Conservation (phyloP, 2,797 vertebrate genomes). For the Rhincodon typus region DNA sequence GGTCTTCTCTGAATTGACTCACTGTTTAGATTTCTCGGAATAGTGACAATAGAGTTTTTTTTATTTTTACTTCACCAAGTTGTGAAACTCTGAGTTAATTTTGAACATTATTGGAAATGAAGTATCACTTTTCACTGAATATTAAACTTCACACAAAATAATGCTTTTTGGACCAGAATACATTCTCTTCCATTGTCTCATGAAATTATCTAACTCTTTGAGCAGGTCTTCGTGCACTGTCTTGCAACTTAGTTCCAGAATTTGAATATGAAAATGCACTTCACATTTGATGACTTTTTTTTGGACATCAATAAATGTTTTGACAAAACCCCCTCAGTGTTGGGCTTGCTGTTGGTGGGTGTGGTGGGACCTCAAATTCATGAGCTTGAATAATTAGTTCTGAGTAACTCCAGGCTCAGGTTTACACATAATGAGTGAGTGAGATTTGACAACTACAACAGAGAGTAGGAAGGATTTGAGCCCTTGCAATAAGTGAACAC, state of each 20-base stretch:
- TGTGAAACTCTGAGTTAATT: background rate
- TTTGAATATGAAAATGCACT: background rate
- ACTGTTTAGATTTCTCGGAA: slow-evolving; percentile 6
- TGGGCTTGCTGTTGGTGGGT: background rate
- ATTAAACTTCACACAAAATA: background rate
- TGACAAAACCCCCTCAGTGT: background rate
- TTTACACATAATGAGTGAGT: background rate
- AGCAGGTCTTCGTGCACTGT: background rate
- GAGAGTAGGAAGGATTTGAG: background rate
- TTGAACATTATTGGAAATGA: background rate
- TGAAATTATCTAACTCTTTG: background rate
- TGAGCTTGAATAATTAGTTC: background rate
- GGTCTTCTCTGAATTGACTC: background rate
- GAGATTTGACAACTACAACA: background rate
- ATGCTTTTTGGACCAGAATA: background rate
- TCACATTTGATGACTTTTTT: background rate
- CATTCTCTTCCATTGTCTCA: background rate
- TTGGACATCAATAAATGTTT: background rate
- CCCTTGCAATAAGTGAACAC: background rate
- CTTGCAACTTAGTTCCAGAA: background rate
- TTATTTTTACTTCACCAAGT: background rate
- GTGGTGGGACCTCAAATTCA: background rate
- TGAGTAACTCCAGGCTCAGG: background rate
- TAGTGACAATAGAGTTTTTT: background rate
- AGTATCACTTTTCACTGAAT: background rate